Base-by-base conservation (phyloP, 2,888 invertebrate genomes). In the Drosophila suboccidentalis region DNA sequence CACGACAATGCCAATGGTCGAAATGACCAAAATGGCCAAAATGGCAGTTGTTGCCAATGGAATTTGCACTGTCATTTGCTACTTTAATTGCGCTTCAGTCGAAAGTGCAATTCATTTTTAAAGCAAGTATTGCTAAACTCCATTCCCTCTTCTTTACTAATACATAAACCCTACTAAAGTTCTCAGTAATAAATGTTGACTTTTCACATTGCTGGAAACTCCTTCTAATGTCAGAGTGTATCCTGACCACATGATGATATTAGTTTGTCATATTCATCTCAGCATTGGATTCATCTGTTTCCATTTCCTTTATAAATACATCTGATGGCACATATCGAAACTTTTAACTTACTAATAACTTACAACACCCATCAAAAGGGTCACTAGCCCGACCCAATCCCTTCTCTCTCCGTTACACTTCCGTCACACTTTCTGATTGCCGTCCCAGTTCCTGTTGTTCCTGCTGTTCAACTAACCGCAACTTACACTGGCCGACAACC, bases 321-420 rank as follows among this genome's bases (percentile, higher is more conserved):
- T 11, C 22, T 11, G n/a, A 36, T 57, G 26, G 1, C 41, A 43
- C 51, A 51, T 39, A 39, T 53, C n/a, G 36, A 34, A 50, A 41
- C 51, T 69, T 49, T 69, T 49, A 57, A 50, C 70, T 39, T 32
- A 32, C 75, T 59, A 75, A 63, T 80, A 75, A 57, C 57, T 70
- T 76, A 70, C 38, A 50, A 15, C 51, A 49, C 19, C 46, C 57
- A 36, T 39, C 46, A 64, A 76, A 80, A 64, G 77, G 71, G 80
- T 76, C 71, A 76, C 55, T 54, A 74, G 36, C 22, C 69, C 70
- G 76, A 59, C 39, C 51, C 63, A 49, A 26, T 32, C 19, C 29
- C 13, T 29, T 29, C 36, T 13, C 58, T 9, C 36, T 43, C 29
- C 13, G 22, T 39, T 38, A 58, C 36, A 55, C 34, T 32, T 32